Evolutionary conservation across 2,797 vertebrate species (phyloP), one percentile per base, ranked within the genome.

Genomic region (Silurus aristotelis): DNA sequence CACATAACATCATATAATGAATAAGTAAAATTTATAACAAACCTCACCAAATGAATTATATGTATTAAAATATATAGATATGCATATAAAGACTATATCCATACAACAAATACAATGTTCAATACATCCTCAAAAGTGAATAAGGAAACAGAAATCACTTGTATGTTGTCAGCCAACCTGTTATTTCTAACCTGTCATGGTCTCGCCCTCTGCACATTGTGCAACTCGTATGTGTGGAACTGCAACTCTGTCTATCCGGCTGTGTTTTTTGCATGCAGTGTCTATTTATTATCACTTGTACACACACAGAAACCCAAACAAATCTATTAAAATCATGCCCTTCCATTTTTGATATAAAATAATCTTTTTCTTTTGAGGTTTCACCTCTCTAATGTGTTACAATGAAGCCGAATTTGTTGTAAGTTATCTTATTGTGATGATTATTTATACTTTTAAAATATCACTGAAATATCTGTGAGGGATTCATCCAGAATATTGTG

Each of bases 161-260:
- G 22, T 66, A 25, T 27, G 7, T 25, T 79, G 60, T 63, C 7
- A 63, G 25, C n/a, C 17, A 77, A 14, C 6, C 6, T 79, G 20
- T 43, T 79, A 43, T 79, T 79, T 79, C 31, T 61, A 46, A 46
- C 77, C 38, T 46, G 60, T 64, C 77, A 46, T 63, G 22, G n/a
- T 46, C 77, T n/a, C 12, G 20, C 5, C 27, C 31, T 55, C 10
- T 61, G 13, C 31, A 63, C 12, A 79, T 5, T 63, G 58, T 61
- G 58, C 31, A 79, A 79, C 31, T 61, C 3, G 5, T 5, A 43
- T 5, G 3, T 79, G 20, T 79, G 14, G 5, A 77, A 10, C 15
- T 76, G 55, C 27, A 60, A 48, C 61, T 38, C 14, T 64, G 13
- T 25, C 20, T 3, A 43, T 61, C 19, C 73, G 56, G 52, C 48